phyloP scores from a whole-genome alignment of 1,140 invertebrate species.

The Tetragonula clypearis region DNA sequence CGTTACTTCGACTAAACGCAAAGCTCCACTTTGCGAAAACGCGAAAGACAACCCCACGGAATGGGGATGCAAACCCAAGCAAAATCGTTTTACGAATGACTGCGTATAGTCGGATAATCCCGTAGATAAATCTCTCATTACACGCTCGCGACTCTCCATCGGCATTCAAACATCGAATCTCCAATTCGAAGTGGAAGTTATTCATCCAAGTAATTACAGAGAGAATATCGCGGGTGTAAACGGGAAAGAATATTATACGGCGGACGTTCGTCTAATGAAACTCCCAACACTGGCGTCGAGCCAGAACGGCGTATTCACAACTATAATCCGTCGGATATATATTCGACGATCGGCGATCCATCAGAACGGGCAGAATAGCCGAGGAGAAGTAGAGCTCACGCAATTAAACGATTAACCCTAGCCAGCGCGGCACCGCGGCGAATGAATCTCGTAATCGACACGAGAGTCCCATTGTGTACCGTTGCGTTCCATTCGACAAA shows the following conservation, averaged over 20 bases:
- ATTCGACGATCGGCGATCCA: not conserved
- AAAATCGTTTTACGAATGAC: not conserved
- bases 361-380: not conserved
- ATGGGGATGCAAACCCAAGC: not conserved
- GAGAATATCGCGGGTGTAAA: not conserved
- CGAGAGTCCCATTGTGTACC: constrained; percentile 11
- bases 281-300: not conserved
- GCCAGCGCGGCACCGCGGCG: not conserved
- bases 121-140: not conserved
- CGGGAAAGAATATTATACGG: not conserved
- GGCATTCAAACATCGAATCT: not conserved
- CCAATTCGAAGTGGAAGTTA: not conserved
- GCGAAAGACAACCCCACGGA: not conserved
- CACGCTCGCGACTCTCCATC: not conserved
- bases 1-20: not conserved
- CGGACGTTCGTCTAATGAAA: not conserved
- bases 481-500: constrained; percentile 13
- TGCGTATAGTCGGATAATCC: not conserved
- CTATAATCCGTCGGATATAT: not conserved
- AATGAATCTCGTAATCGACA: constrained; percentile 31
- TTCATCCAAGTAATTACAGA: not conserved
- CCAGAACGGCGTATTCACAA: not conserved
- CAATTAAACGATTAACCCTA: constrained; percentile 21
- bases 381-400: not conserved
- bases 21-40: not conserved